These are phyloP conservation scores for Polydrusus pterygomalis DNA, from an alignment of 2,888 invertebrate species.

Conservation along the genomic window DNA sequence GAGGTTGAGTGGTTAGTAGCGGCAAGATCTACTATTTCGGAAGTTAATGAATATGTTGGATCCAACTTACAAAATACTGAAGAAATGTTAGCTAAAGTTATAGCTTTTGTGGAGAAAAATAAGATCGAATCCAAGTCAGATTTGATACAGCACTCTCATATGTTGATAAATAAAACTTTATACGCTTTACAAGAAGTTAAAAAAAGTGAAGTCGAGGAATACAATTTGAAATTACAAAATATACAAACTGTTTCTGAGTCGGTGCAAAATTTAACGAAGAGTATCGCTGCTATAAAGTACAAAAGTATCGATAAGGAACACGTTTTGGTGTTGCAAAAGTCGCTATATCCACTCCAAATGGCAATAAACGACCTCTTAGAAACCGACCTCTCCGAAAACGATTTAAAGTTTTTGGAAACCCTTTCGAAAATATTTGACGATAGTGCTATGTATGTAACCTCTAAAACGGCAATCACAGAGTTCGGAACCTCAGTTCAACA, in stretches of 20 bases:
- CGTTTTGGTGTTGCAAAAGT: conserved; percentile 65
- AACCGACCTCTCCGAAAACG: conserved; percentile 60
- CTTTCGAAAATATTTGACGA: conserved; percentile 61
- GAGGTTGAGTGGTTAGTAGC: conserved; percentile 54
- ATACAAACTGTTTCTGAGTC: conserved; percentile 64
- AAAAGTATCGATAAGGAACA: conserved; percentile 61
- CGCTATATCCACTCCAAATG: conserved; percentile 67
- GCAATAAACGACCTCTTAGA: conserved; percentile 67
- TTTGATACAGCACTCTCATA: conserved; percentile 57
- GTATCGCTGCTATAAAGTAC: conserved; percentile 66
- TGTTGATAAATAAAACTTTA: conserved; percentile 59
- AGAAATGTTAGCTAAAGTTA: conserved; percentile 50
- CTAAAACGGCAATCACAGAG: conserved; percentile 54
- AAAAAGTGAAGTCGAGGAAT: conserved; percentile 57
- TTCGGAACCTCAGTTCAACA: conserved; percentile 50
- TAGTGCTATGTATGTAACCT: conserved; percentile 58
- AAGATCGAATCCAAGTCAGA: conserved; percentile 50
- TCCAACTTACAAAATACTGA: conserved; percentile 48
- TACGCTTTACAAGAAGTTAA: conserved; percentile 59
- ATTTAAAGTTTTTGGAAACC: conserved; percentile 62
- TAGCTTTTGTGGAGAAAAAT: conserved; percentile 55
- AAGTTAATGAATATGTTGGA: conserved; percentile 53
- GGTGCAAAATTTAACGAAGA: conserved; percentile 65
- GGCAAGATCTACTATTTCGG: conserved; percentile 41
- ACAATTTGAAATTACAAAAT: conserved; percentile 60